Evolutionary conservation across 2,113 vertebrate species (phyloP).

Genomic region (Pedetes capensis): DNA sequence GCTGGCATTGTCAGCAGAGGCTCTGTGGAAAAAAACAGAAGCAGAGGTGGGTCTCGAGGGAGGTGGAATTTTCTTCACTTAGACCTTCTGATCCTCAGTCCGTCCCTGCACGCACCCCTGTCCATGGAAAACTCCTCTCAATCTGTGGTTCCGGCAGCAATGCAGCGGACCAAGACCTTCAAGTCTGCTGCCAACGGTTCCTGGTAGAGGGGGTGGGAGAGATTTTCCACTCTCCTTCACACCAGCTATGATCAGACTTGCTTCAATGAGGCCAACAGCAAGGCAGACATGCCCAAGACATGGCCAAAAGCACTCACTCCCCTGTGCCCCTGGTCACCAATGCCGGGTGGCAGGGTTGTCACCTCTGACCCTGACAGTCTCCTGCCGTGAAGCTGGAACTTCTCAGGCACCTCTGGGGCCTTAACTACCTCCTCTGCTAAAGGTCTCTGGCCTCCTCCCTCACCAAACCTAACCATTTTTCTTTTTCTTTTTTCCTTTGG

Average conservation of each 20-base stretch:
- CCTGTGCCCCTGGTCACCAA: not conserved
- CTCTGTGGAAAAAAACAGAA: not conserved
- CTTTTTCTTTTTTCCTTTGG: too few species aligned
- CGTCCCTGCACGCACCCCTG: not conserved
- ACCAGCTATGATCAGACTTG: not conserved
- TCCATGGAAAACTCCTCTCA: not conserved
- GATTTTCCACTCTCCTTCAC: not conserved
- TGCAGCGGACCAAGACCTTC: not conserved
- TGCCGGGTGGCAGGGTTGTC: not conserved
- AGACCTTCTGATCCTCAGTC: not conserved
- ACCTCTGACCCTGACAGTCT: not conserved
- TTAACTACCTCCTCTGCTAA: not conserved
- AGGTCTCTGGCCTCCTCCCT: not conserved
- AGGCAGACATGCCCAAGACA: not conserved
- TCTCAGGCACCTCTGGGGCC: not conserved
- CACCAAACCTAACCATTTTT: not conserved
- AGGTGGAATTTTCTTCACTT: not conserved
- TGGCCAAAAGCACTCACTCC: not conserved
- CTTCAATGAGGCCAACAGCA: not conserved
- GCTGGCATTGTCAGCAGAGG: not conserved
- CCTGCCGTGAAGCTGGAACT: not conserved
- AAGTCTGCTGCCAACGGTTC: not conserved
- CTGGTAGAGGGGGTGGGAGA: not conserved
- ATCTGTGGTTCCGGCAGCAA: not conserved
- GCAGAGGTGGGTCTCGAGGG: not conserved